These are phyloP conservation scores for Poeciliopsis prolifica DNA, from an alignment of 2,113 vertebrate genomes.

Conservation along the genomic window DNA sequence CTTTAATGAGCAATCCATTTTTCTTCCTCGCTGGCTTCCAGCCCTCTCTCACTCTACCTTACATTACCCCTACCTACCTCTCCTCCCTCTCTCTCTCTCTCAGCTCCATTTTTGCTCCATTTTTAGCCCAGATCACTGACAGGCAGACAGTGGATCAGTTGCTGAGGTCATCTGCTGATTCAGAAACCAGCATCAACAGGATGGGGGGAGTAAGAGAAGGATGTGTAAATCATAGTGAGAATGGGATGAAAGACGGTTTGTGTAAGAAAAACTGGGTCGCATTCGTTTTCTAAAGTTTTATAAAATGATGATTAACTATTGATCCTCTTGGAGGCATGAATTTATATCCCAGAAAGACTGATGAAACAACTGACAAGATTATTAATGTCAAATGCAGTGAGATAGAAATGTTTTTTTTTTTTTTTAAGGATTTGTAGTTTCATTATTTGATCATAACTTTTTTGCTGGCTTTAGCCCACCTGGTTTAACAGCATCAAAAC, in stretches of 20 bases:
- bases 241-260: background rate
- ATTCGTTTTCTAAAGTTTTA: background rate
- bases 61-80: background rate
- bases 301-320: background rate
- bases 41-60: background rate
- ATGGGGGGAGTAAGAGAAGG: background rate
- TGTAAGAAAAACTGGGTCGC: slow-evolving; percentile 5
- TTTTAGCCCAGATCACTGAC: slow-evolving; percentile 43
- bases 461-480: background rate
- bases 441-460: background rate
- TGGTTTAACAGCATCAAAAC: background rate
- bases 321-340: slow-evolving; percentile 1
- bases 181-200: slow-evolving; percentile 13
- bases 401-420: background rate
- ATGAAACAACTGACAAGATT: too few relatives aligned
- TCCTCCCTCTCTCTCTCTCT: background rate
- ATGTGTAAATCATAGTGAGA: slow-evolving; percentile 7
- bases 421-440: background rate
- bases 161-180: slow-evolving; percentile 40
- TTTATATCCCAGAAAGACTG: background rate
- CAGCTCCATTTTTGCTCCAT: slow-evolving; percentile 29
- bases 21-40: background rate
- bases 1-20: slow-evolving; percentile 10
- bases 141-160: slow-evolving; percentile 34
- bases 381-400: too few relatives aligned